Evolutionary conservation across 1,140 invertebrate genomes (phyloP), one percentile per base, ranked within the genome.

Genomic region (Aphaenogaster ashmeadi): DNA sequence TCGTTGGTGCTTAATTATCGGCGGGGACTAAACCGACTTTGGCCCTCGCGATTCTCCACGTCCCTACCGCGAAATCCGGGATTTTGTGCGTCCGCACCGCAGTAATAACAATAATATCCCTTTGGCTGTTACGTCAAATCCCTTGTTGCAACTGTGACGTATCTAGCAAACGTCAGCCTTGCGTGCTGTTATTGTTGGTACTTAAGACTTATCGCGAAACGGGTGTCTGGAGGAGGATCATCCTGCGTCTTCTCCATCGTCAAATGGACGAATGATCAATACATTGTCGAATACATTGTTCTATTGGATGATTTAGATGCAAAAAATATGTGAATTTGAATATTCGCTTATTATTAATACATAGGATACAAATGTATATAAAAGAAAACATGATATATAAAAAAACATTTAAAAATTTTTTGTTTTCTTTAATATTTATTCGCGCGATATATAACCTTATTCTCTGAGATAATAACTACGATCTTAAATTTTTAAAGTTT

Each of bases 181-280:
- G 50, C 21, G 64, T 88, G 58, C 38, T 88, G 66, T 88, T 85
- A 88, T 88, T 89, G 88, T 89, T 88, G 66, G 71, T 75, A 75
- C 66, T 89, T 88, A 88, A 67, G 56, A 79, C 86, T 89, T 89
- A 89, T 67, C 88, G 41, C 13, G 54, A 62, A 83, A 88, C 36
- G 58, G 47, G 33, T 69, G 87, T 72, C 54, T 58, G 66, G 67
- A 60, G 64, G 2, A 81, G 50, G 84, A 87, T 88, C 60, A 87
- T 74, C 81, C 74, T 78, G 36, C 62, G 18, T 67, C 21, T 41
- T 67, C 27, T 58, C 41, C n/a, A n/a, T 47, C 47, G 33, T 18
- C 13, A 54, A 72, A 58, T 21, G 8, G n/a, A 58, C 15, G 18
- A 79, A 66, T 50, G 52, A 86, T 79, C 60, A 66, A 72, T 50